phyloP scores from a whole-genome alignment of 1,140 invertebrate genomes.

The Anastrepha ludens region DNA sequence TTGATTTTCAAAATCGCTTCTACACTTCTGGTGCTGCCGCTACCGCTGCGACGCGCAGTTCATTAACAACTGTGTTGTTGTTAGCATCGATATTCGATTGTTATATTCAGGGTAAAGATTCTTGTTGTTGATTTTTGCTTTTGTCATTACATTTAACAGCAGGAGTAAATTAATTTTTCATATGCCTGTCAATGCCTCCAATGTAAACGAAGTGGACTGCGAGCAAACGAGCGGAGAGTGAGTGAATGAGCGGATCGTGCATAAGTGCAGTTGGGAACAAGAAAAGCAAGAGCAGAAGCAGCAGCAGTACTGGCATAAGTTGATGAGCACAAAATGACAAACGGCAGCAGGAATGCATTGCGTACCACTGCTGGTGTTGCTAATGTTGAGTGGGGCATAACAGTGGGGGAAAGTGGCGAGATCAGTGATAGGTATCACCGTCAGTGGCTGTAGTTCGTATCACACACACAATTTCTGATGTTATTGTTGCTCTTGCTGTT shows the following conservation, averaged over 20 bases:
- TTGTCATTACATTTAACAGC: conserved; percentile 1
- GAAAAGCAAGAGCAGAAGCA: background rate
- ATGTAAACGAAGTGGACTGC: background rate
- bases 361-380: background rate
- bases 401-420: no score
- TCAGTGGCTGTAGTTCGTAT: background rate
- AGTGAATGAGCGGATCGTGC: background rate
- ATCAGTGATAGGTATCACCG: background rate
- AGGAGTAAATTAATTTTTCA: conserved; percentile 48
- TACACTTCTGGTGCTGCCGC: no score
- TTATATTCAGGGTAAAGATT: background rate
- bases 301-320: background rate
- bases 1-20: background rate
- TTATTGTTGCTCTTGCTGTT: background rate
- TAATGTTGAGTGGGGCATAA: background rate
- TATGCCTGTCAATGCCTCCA: conserved; percentile 24
- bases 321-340: background rate
- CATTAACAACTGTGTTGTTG: conserved; percentile 42
- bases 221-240: background rate
- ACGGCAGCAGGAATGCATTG: background rate
- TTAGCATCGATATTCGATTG: background rate
- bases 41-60: background rate
- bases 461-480: background rate
- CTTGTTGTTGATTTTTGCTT: conserved; percentile 29
- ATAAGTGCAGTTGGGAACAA: background rate